phyloP scores from a whole-genome alignment of 2,113 vertebrate species.

The Lophotis ruficrista region DNA sequence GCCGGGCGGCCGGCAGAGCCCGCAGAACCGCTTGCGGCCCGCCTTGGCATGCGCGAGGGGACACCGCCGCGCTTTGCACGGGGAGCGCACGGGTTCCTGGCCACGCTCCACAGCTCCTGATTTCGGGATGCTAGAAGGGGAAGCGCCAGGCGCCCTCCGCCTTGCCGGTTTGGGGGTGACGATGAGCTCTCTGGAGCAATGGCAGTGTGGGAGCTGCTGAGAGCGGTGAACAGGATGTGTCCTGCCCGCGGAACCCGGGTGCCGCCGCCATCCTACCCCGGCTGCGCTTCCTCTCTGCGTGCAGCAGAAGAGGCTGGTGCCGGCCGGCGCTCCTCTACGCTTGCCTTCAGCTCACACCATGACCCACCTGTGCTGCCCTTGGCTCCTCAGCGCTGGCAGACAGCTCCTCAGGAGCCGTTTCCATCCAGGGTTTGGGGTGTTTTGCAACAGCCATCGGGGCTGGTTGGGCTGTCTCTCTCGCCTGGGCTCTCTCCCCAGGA shows the following conservation, averaged over 20 bases:
- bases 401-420: neutral
- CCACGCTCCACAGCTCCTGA: neutral
- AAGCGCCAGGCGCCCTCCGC: accelerated
- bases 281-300: neutral
- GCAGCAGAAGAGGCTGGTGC: no score
- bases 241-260: neutral
- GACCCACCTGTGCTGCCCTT: neutral
- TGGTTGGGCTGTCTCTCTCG: neutral
- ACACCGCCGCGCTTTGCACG: accelerated
- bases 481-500: neutral
- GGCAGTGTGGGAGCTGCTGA: accelerated
- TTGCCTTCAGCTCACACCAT: accelerated
- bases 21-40: neutral
- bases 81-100: accelerated
- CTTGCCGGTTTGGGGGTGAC: accelerated
- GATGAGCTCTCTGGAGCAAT: accelerated
- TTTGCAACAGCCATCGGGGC: accelerated
- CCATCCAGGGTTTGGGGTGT: neutral
- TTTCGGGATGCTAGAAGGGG: accelerated
- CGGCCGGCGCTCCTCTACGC: neutral
- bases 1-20: accelerated
- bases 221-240: accelerated
- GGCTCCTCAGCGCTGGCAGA: accelerated
- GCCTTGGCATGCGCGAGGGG: accelerated
- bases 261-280: accelerated